phyloP scores from a whole-genome alignment of 2,888 invertebrate genomes.

The Drosophila picticornis region DNA sequence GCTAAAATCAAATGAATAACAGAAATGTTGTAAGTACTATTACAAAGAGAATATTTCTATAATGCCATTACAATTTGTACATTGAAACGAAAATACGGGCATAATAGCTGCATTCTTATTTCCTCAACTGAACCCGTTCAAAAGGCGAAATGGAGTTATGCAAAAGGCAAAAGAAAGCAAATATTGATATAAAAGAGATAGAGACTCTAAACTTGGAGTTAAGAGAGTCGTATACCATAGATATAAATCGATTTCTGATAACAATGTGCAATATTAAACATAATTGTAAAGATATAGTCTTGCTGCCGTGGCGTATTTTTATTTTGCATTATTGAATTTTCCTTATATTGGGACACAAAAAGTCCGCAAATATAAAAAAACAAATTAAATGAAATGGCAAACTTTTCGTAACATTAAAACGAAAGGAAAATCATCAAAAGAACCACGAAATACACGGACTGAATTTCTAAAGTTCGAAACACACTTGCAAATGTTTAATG shows the following conservation, averaged over 20 bases:
- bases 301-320: no score
- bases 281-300: no score
- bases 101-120: background rate
- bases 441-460: no score
- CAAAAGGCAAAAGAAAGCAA: background rate
- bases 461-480: no score
- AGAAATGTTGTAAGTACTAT: background rate
- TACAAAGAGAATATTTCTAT: constrained; percentile 1
- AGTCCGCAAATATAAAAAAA: background rate
- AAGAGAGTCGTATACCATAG: no score
- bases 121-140: background rate
- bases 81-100: background rate
- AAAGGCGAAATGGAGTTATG: background rate
- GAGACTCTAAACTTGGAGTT: background rate
- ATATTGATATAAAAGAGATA: background rate
- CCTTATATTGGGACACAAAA: background rate
- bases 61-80: background rate
- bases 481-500: no score
- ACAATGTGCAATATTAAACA: background rate
- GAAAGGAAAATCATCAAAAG: no score
- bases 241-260: background rate
- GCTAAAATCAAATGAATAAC: constrained; percentile 37
- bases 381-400: no score
- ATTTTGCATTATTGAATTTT: background rate
- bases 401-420: no score